Evolutionary conservation across 2,888 invertebrate genomes (phyloP), one percentile per base, ranked within the genome.

Genomic region (Galerucella pusilla): DNA sequence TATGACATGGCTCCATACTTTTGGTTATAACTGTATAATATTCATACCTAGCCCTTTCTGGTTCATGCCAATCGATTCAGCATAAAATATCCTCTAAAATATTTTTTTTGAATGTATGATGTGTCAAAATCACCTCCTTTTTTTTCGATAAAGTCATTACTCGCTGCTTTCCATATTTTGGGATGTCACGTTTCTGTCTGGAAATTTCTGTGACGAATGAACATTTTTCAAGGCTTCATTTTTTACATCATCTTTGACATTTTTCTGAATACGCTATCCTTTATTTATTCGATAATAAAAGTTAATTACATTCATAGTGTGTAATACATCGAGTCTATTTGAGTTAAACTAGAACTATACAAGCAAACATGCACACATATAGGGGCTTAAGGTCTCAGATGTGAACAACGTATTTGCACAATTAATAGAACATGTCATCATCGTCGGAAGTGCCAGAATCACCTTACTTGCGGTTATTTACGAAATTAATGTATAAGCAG

Each of bases 341-440:
- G 46, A 11, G 20, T 65, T 65, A 46, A 46, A 65, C 65, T 65
- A 71, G 71, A 45, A 42, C 20, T 65, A 67, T n/a, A 35, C 61
- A 71, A 74, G 71, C 67, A 61, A 74, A 68, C 74, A 71, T 63
- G 61, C 46, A 74, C 35, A 42, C 42, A 64, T 64, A 65, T 65
- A 42, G 42, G 57, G 63, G 52, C 25, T 74, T 71, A 60, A 67
- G 61, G 74, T 70, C 74, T 71, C 74, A 74, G 74, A 71, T 74
- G 74, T 59, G 71, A 67, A 52, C 52, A 54, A 11, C 61, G 71
- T 74, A 71, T 74, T 74, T 74, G 66, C 74, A 66, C 74, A 70
- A 74, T 71, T 74, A 71, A 54, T 54, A 54, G 54, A 57, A 46
- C 65, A 71, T 54, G 45, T 59, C 52, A 65, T 71, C n/a, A 52